Base-by-base conservation (phyloP, 1,140 invertebrate species). In the Hydropsyche tenuis region DNA sequence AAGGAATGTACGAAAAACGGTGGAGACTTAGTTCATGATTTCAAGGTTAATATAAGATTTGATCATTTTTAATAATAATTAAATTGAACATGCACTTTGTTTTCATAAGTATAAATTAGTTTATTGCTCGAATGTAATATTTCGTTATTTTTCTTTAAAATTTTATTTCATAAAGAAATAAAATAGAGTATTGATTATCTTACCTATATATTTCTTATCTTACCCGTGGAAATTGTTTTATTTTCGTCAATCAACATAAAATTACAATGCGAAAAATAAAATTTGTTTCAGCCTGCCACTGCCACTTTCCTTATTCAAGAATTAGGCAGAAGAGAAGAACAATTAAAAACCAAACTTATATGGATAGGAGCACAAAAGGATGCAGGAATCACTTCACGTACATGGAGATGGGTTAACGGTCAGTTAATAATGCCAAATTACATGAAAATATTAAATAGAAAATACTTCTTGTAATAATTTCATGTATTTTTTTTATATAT, bases 321-420 rank as follows among this genome's bases (percentile, higher is more conserved):
- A 81, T 83, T 96, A 53, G 94, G 96, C 78, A 85, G 93, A 65
- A 84, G 92, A 18, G 95, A 94, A 79, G 83, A 89, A 0, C 90
- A 88, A 56, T 79, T 96, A 9, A 94, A 94, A 81, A 93, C 93
- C 0, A 93, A 95, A 78, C 83, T 96, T 23, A 91, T 96, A 0
- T 96, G 95, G 95, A 93, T 97, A 43, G 95, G 95, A 0, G 94
- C 93, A 0, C 91, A 93, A 79, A 94, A 94, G 79, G 95, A 96
- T 77, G 93, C 93, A 0, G 89, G 91, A 11, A 87, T 94, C 37
- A 93, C 91, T 0, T 91, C 91, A 0, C 87, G 92, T 68, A 94
- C 91, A 1, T 97, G 94, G 94, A 91, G 91, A 83, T 96, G 94
- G 94, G 92, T 96, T 18, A 91, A 94, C 80, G 94, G 94, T 95